Base-by-base conservation (phyloP, 2,888 invertebrate species). In the Cheiracanthium punctorium region DNA sequence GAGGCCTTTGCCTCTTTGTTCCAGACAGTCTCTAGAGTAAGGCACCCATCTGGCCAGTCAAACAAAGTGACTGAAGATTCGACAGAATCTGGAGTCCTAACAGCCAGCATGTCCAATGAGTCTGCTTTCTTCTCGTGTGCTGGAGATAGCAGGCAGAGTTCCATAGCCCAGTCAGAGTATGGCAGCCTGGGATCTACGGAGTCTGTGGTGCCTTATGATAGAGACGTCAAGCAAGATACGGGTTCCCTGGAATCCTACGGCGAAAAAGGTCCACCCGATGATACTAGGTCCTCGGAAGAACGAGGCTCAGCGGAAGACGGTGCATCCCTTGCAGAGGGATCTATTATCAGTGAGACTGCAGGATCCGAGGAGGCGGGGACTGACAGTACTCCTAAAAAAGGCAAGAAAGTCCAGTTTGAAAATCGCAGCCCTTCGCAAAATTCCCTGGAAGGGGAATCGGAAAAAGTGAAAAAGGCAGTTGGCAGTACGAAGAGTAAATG, bases 21-120 rank as follows among this genome's bases (percentile, higher is more conserved):
- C 91, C 94, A 95, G 5, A 95, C 95, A 0, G 93, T 96, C 1
- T 95, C 95, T 28, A 95, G 95, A 88, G 94, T 94, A 0, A 95
- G 95, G 41, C 72, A 75, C 41, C 71, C 41, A 28, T 29, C 74
- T n/a, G 52, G 43, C 33, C 84, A 77, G 20, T 17, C 74, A 20
- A 76, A 65, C 17, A 67, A 41, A 17, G 52, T 74, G 24, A 12
- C 75, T 1, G 80, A 88, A 58, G 88, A 82, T 58, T 80, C 79
- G 0, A 52, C 67, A 10, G 82, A 82, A 70, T 79, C 79, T 8
- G 75, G 75, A 20, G 81, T 73, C 28, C 30, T 81, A 7, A 80
- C 84, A 5, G 71, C 80, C 10, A 89, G 88, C 71, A 74, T 88
- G 75, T 89, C 89, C 43, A 86, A 88, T 52, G 89, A 89, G 72